Evolutionary conservation across 2,113 vertebrate species (phyloP).

Genomic region (Gulo gulo): DNA sequence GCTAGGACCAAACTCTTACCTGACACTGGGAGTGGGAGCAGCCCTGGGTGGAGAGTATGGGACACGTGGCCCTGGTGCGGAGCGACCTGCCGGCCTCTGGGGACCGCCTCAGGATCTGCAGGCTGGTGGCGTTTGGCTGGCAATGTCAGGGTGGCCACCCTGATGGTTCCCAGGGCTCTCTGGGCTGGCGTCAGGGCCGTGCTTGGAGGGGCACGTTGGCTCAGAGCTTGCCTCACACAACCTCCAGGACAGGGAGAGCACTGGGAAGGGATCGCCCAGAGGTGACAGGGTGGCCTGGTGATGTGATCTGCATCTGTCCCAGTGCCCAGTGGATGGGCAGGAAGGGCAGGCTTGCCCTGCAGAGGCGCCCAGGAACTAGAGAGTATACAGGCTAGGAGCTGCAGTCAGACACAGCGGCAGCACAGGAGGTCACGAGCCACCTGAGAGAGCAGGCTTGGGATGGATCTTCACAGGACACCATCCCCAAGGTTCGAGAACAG

Average conservation of each 20-base stretch:
- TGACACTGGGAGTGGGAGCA: background rate
- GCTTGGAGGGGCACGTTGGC: background rate
- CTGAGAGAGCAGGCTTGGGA: background rate
- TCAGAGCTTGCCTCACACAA: background rate
- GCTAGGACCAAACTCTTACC: background rate
- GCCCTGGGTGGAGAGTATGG: background rate
- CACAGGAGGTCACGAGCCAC: background rate
- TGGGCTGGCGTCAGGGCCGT: background rate
- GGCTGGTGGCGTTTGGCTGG: background rate
- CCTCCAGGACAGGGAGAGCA: background rate
- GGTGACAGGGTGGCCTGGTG: background rate
- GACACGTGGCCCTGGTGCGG: fast-evolving
- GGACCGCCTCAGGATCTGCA: background rate
- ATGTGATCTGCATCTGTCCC: background rate
- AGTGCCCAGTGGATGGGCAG: background rate
- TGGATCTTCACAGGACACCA: fast-evolving
- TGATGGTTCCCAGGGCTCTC: background rate
- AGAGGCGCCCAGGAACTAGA: background rate
- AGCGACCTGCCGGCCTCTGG: background rate
- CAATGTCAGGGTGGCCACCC: too few relatives aligned
- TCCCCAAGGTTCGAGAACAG: background rate
- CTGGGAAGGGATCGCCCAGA: background rate
- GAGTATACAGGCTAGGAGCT: background rate
- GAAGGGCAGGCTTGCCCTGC: background rate
- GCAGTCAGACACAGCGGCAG: fast-evolving